Evolutionary conservation across 2,113 vertebrate species (phyloP).

Genomic region (Corvus cornix): DNA sequence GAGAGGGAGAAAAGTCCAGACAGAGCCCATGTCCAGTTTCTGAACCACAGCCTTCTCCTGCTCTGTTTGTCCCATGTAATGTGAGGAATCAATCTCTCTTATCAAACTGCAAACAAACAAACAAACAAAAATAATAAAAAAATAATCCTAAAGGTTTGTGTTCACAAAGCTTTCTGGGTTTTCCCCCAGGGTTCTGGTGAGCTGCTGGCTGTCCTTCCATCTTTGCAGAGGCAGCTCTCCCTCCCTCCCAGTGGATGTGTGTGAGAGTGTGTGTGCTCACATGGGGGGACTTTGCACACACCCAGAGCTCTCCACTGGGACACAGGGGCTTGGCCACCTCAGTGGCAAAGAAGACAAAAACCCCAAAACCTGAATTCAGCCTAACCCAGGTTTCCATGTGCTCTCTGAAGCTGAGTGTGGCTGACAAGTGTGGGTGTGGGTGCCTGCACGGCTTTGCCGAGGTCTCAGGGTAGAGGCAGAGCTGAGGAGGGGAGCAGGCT

Average conservation of each 20-base stretch:
- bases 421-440: background rate
- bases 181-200: background rate
- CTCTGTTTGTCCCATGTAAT: fast-evolving
- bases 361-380: background rate
- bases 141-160: background rate
- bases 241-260: background rate
- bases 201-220: background rate
- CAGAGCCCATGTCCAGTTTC: background rate
- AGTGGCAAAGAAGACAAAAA: background rate
- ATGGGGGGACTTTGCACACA: fast-evolving
- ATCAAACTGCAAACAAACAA: background rate
- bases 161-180: background rate
- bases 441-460: fast-evolving
- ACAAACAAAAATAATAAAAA: background rate
- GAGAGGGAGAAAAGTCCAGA: background rate
- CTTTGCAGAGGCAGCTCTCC: background rate
- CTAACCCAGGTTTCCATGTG: background rate
- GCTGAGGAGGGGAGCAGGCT: background rate
- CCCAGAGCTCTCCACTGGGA: background rate
- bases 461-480: fast-evolving
- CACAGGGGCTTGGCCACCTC: fast-evolving
- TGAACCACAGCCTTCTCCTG: background rate
- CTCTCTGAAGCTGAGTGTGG: background rate
- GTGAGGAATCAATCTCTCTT: background rate
- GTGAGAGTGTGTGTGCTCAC: background rate